These are phyloP conservation scores for Allolobophora icterica DNA, from an alignment of 2,888 invertebrate genomes.

Conservation along the genomic window DNA sequence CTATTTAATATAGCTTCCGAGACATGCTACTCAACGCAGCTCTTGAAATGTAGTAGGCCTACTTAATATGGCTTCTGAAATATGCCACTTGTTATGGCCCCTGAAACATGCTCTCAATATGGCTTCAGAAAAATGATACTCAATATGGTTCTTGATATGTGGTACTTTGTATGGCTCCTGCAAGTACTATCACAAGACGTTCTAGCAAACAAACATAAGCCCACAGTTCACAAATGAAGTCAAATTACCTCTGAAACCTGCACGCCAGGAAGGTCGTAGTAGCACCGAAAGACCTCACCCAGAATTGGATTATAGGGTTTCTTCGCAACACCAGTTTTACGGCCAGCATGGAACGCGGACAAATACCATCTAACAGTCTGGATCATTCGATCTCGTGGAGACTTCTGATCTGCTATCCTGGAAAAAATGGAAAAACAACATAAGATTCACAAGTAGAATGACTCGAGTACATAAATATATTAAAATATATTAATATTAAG, in stretches of 20 bases:
- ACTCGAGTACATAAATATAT: too few relatives aligned
- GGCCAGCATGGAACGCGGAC: slow-evolving; percentile 96
- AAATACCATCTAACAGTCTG: slow-evolving; percentile 96
- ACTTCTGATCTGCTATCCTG: slow-evolving; percentile 87
- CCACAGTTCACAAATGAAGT: not conserved
- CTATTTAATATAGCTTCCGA: too few relatives aligned
- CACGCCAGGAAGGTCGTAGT: slow-evolving; percentile 64
- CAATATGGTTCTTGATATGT: too few relatives aligned
- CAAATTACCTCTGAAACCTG: not conserved
- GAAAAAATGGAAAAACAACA: slow-evolving; percentile 47
- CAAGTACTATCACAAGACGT: not conserved
- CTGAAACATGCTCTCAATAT: too few relatives aligned
- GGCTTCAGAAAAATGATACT: too few relatives aligned
- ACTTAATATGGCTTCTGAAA: too few relatives aligned
- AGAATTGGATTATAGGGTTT: slow-evolving; percentile 98
- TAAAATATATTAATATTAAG: too few relatives aligned
- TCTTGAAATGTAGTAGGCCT: too few relatives aligned
- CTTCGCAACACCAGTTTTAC: slow-evolving; percentile 94
- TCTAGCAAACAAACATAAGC: not conserved
- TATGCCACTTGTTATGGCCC: too few relatives aligned
- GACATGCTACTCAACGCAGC: too few relatives aligned
- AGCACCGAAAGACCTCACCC: slow-evolving; percentile 85
- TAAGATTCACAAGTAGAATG: not conserved
- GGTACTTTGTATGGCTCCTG: too few relatives aligned
- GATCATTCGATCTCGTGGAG: slow-evolving; percentile 87